Base-by-base conservation (phyloP, 2,113 vertebrate species). In the Rhabdornis inornatus region DNA sequence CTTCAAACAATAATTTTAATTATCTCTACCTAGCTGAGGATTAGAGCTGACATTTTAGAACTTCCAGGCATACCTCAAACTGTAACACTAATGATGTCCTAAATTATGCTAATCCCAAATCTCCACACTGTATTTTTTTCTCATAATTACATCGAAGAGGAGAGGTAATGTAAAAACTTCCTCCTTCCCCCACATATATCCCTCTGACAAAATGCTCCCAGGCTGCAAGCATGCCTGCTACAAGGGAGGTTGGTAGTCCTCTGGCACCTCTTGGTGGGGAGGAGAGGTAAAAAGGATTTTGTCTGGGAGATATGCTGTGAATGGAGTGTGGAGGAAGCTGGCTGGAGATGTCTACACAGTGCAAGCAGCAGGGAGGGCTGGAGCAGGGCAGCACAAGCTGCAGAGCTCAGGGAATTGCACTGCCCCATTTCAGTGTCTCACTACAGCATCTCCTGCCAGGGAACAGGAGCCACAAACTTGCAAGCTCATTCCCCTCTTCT, bases 311-410 rank as follows among this genome's bases (percentile, higher is more conserved):
- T 64, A 19, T n/a, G 63, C 23, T 42, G 52, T 25, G 52, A 47
- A 35, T 0, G 0, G 25, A 20, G 28, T 0, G 0, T 21, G n/a
- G 22, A 92, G 16, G 56, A 27, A n/a, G 72, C 13, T n/a, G 37
- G 15, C 14, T 69, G 60, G 33, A 68, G 71, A 37, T 25, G 39
- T 9, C 33, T 9, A 0, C 9, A 28, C 28, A 37, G 30, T 1
- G 28, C 16, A 33, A 40, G 45, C 55, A 87, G 49, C 39, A 72
- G 33, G 31, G 39, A 45, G 31, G 40, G n/a, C 7, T 1, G 9
- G 37, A 61, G n/a, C 35, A 63, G 33, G 35, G 57, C 83, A 79
- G 75, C 57, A 47, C 10, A 9, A 35, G 14, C 50, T 19, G 56
- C 52, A 66, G 42, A 33, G 33, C 56, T 33, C 33, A 63, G 47